Evolutionary conservation across 2,113 vertebrate species (phyloP), one percentile per base, ranked within the genome.

Genomic region (Tychaedon coryphoeus): DNA sequence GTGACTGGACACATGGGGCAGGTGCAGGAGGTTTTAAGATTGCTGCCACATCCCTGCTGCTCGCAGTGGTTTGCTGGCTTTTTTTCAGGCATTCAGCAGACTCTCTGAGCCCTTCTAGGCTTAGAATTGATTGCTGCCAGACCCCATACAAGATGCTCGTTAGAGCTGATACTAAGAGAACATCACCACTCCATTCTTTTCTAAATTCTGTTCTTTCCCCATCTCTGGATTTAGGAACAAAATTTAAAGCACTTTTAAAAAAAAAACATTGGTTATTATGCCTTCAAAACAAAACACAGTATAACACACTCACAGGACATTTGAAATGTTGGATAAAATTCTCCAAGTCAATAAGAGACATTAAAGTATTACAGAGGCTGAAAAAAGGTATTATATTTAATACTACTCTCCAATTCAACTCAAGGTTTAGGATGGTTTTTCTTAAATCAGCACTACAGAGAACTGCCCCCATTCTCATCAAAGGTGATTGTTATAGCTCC

Each of bases 41-140:
- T 81, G 12, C 19, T 74, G 36, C 43, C 29, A 4, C 64, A 91
- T 80, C 77, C 56, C 74, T 90, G 67, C 62, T 93, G 81, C 64
- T 76, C 65, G 62, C 64, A 78, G 57, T 86, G 29, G 64, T 95
- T 85, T 89, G 28, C 48, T 93, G 72, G 86, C 72, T 93, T 95
- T 73, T 50, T 88, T 80, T 94, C 86, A 90, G 90, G 72, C 50
- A 19, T 84, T 82, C 53, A 60, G 12, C 58, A 82, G 82, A n/a
- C 51, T 66, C 43, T 24, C 23, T 22, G 22, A 94, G 60, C 36
- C 51, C 38, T 85, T 61, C 71, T 51, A 81, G 61, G 20, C 53
- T 91, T 85, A 38, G 48, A 86, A 93, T 26, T 73, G 40, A 56
- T 54, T 84, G 47, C 57, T 62, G 38, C 57, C 76, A 60, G 64